Conservation (phyloP, 1,140 invertebrate genomes). For the Drosophila pseudoobscura region DNA sequence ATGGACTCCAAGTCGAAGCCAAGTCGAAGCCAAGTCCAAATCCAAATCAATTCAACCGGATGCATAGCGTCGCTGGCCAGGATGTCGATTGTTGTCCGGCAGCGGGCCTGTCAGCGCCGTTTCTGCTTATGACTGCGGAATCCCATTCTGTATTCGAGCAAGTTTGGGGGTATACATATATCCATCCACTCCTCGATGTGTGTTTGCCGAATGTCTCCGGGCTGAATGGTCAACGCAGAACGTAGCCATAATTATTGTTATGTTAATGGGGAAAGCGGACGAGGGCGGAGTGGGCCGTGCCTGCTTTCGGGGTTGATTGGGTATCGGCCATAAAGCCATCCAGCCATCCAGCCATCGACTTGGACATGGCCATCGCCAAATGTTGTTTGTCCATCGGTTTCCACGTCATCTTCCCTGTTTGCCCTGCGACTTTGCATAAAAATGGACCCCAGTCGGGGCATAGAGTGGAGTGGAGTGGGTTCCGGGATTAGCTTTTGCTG, state of each 20-base stretch:
- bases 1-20: conserved; percentile 2
- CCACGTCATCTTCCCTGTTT: conserved; percentile 48
- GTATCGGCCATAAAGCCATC: conserved; percentile 34
- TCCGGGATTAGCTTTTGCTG: too few species aligned
- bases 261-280: conserved; percentile 56
- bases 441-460: conserved; percentile 23
- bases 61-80: conserved; percentile 56
- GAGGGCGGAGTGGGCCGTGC: conserved; percentile 5
- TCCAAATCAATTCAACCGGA: conserved; percentile 74
- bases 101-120: conserved; percentile 1
- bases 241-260: conserved; percentile 75
- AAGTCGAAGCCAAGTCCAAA: conserved; percentile 2
- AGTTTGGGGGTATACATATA: too few species aligned
- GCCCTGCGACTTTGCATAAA: conserved; percentile 73
- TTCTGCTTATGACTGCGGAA: conserved; percentile 75
- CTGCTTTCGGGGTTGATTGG: conserved; percentile 48
- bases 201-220: conserved; percentile 63
- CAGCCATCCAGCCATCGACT: conserved; percentile 11
- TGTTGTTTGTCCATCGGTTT: conserved; percentile 63
- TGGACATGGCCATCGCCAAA: conserved; percentile 22
- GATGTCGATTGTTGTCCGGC: conserved; percentile 56
- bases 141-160: conserved; percentile 20
- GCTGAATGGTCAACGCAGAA: conserved; percentile 51
- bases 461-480: too few species aligned
- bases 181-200: not conserved